phyloP scores from a whole-genome alignment of 2,888 invertebrate species.

The Iselma pallidipennis region DNA sequence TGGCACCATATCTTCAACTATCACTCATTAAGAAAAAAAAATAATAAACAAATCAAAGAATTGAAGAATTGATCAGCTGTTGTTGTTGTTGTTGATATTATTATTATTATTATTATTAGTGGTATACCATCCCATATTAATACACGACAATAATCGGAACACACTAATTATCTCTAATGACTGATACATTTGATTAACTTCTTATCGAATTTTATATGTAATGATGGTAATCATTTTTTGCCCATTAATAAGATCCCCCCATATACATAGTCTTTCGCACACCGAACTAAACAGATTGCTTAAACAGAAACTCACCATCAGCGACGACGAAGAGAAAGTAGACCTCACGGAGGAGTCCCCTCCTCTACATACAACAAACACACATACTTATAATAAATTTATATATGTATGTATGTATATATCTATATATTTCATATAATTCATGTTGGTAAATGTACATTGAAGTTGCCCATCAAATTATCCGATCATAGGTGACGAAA shows the following conservation, averaged over 20 bases:
- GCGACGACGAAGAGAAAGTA: conserved; percentile 26
- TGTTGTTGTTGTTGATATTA: not conserved
- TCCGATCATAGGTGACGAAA: not conserved
- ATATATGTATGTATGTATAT: not conserved
- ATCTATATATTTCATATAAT: not conserved
- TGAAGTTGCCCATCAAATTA: not conserved
- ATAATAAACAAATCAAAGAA: too few species aligned
- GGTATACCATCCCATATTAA: conserved; percentile 21
- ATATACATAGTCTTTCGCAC: not conserved
- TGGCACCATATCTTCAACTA: conserved; percentile 15
- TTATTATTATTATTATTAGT: too few species aligned
- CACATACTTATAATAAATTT: not conserved
- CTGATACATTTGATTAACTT: too few species aligned
- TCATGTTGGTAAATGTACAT: too few species aligned
- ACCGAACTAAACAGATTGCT: conserved; percentile 18
- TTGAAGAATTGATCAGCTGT: conserved; percentile 14
- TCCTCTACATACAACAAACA: not conserved
- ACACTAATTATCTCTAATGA: too few species aligned
- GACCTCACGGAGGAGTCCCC: conserved; percentile 25
- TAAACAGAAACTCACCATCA: conserved; percentile 24
- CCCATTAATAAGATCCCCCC: too few species aligned
- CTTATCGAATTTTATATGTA: too few species aligned
- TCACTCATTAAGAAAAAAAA: conserved; percentile 9
- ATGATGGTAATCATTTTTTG: too few species aligned
- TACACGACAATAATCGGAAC: too few species aligned